These are phyloP conservation scores for Epinephelus moara DNA, from an alignment of 2,113 vertebrate genomes.

Conservation along the genomic window DNA sequence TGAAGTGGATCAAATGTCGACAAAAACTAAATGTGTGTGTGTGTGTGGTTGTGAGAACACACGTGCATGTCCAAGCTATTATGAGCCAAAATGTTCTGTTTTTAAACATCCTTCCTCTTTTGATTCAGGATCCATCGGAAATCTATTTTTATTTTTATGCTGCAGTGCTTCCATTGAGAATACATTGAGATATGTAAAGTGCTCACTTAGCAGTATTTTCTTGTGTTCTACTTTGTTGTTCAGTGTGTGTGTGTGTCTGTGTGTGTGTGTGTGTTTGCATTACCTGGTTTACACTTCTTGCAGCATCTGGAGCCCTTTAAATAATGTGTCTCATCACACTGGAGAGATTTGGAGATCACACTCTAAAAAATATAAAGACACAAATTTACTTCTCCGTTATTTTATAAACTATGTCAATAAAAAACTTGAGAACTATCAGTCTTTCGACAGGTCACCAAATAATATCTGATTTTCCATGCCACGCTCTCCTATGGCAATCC, in stretches of 20 bases:
- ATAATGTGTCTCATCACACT: conserved; percentile 77
- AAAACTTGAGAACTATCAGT: not conserved
- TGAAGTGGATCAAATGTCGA: conserved; percentile 19
- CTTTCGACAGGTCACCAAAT: not conserved
- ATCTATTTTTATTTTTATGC: conserved; percentile 37
- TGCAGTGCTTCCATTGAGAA: conserved; percentile 21
- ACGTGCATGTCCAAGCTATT: conserved; percentile 14
- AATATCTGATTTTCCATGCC: not conserved
- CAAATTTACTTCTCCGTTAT: not conserved
- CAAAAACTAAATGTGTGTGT: conserved; percentile 10
- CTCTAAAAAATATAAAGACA: conserved; percentile 63
- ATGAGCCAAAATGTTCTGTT: conserved; percentile 36
- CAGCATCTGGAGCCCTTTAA: conserved; percentile 75
- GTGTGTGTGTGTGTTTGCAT: conserved; percentile 17
- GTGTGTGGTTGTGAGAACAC: conserved; percentile 30
- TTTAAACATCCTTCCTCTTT: conserved; percentile 70
- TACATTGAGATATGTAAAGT: not conserved
- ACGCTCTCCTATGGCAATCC: not conserved
- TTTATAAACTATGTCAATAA: not conserved
- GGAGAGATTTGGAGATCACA: conserved; percentile 59
- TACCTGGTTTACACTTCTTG: conserved; percentile 83
- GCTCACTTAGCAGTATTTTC: not conserved
- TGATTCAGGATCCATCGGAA: conserved; percentile 38
- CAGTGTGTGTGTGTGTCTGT: conserved; percentile 27
- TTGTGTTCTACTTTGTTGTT: not conserved